These are phyloP conservation scores for Drosophila lacicola DNA, from an alignment of 2,888 invertebrate species.

Conservation along the genomic window DNA sequence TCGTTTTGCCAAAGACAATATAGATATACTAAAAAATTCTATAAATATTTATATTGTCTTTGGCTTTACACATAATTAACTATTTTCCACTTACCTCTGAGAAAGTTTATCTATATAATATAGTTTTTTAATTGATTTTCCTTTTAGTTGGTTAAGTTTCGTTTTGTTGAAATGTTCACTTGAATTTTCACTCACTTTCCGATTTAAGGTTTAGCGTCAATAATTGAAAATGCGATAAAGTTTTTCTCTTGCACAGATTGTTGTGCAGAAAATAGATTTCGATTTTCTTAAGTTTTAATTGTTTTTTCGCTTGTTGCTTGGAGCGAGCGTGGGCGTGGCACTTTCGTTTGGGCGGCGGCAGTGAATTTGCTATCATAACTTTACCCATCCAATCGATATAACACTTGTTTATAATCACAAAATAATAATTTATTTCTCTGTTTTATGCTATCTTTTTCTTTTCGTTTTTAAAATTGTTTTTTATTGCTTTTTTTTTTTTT, in stretches of 20 bases:
- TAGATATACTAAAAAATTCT: no score
- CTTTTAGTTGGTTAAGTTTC: neutral
- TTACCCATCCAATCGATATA: slow-evolving; percentile 74
- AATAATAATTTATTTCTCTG: neutral
- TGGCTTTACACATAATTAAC: neutral
- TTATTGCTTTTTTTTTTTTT: slow-evolving; percentile 10
- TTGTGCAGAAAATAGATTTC: slow-evolving; percentile 83
- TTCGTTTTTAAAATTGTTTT: slow-evolving; percentile 11
- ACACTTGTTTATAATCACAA: neutral
- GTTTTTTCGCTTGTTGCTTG: slow-evolving; percentile 56
- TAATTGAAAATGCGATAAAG: slow-evolving; percentile 67
- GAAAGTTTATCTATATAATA: neutral
- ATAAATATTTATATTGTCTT: no score
- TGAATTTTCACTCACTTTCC: slow-evolving; percentile 54
- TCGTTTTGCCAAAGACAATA: neutral
- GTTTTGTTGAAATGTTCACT: neutral
- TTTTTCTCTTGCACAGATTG: slow-evolving; percentile 83
- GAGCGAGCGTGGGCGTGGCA: slow-evolving; percentile 63
- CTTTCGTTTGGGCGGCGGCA: slow-evolving; percentile 59
- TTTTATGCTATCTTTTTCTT: neutral
- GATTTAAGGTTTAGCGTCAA: slow-evolving; percentile 59
- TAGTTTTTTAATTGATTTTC: neutral
- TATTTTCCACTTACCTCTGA: slow-evolving; percentile 10
- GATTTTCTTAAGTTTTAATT: slow-evolving; percentile 79
- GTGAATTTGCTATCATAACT: slow-evolving; percentile 82